Base-by-base conservation (phyloP, 2,888 invertebrate species). In the Allophyes oxyacanthae region DNA sequence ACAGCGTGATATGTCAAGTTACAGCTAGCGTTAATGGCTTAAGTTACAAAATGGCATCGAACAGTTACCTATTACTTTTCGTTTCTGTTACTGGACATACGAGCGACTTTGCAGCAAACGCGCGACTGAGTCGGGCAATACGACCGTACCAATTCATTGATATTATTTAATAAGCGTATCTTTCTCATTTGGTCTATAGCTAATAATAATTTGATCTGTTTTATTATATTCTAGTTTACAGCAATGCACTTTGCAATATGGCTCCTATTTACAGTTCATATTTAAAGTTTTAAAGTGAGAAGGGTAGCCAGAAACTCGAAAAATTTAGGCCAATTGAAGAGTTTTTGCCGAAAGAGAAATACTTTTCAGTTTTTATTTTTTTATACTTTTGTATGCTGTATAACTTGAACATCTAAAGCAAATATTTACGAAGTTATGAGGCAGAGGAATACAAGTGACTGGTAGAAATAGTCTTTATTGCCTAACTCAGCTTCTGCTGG, bases 1-100 rank as follows among this genome's bases (percentile, higher is more conserved):
- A 81, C 75, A 79, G 82, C 79, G 82, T 88, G 89, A 89, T 89
- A 89, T 89, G 89, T 89, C 76, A 78, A 79, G 79, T 87, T 85
- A 81, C 80, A 76, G 84, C 81, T 82, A 81, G 80, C 79, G 72
- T 77, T 77, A 79, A 52, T 64, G 68, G 66, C 69, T 64, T 66
- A 63, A 56, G 73, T 70, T 78, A 77, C 68, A 78, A 78, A 83
- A 85, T 85, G 85, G 86, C 86, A 82, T 86, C 79, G 72, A 79
- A 81, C 75, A 72, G 75, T 79, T 74, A 75, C 66, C 66, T 72
- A 69, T 66, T 57, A 61, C 32, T 50, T 64, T 83, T 82, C 83
- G 82, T 76, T 82, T 80, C 78, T 55, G 68, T 73, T 72, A 59
- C 74, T 83, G 81, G 83, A 83, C 84, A 74, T 69, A 62, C 72